Evolutionary conservation across 2,113 vertebrate genomes (phyloP).

Genomic region (Myocastor coypus): DNA sequence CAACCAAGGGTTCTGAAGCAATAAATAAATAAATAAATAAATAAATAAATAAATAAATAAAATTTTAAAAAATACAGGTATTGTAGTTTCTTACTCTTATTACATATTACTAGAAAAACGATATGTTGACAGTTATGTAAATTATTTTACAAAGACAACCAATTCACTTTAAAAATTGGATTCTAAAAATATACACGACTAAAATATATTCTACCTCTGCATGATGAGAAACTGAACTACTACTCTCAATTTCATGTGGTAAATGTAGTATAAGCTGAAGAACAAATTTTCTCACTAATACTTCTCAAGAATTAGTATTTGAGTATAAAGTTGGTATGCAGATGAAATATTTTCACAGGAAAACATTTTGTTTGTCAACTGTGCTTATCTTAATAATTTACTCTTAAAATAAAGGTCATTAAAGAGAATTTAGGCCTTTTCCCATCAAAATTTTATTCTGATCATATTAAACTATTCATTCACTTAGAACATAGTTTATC

Average conservation of each 20-base stretch:
- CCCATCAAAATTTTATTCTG: neutral
- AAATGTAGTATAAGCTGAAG: neutral
- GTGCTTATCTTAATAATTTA: neutral
- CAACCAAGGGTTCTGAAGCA: no score
- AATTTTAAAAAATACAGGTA: no score
- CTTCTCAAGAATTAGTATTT: neutral
- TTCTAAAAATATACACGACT: neutral
- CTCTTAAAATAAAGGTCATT: fast-evolving
- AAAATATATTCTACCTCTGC: neutral
- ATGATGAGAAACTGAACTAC: neutral
- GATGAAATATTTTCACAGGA: neutral
- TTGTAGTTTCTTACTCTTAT: neutral
- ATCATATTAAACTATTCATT: neutral
- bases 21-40: no score
- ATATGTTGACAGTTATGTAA: neutral
- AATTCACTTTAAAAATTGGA: neutral
- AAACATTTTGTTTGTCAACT: neutral
- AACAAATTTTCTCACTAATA: neutral
- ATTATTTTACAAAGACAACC: neutral
- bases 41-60: no score
- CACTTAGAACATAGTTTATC: neutral
- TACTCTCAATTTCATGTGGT: neutral
- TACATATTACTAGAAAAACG: neutral
- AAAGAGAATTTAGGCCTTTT: neutral
- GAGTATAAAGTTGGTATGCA: neutral